Evolutionary conservation across 1,140 invertebrate genomes (phyloP).

Genomic region (Watersipora subatra): DNA sequence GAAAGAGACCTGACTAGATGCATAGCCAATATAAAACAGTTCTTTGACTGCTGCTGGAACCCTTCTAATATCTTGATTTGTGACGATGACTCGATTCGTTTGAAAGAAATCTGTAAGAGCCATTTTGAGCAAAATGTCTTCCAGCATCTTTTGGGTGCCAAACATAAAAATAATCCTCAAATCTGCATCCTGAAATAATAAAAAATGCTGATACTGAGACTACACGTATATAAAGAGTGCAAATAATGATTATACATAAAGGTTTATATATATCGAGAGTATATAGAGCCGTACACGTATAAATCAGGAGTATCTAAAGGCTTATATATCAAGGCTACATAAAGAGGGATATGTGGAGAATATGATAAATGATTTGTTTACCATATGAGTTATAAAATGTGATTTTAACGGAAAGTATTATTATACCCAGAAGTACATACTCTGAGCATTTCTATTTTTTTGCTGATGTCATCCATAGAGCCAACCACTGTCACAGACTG

Average conservation of each 20-base stretch:
- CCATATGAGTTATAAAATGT: no score
- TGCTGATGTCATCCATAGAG: neutral
- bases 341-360: no score
- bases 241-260: no score
- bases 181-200: neutral
- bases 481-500: neutral
- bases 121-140: neutral
- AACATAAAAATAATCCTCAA: neutral
- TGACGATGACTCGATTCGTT: neutral
- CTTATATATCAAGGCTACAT: no score
- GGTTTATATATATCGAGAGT: no score
- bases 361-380: no score
- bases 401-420: no score
- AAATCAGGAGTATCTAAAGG: no score
- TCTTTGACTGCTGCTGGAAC: neutral
- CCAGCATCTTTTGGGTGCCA: neutral
- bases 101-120: neutral
- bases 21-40: neutral
- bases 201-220: neutral
- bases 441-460: neutral
- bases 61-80: neutral
- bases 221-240: neutral
- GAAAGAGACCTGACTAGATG: no score
- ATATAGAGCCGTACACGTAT: no score
- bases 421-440: neutral